Percentiles rank a stretch among this genome's conserved stretches.
These are phyloP conservation scores for Synergus laeviventris DNA, from an alignment of 2,888 invertebrate species.

Conservation along the genomic window DNA sequence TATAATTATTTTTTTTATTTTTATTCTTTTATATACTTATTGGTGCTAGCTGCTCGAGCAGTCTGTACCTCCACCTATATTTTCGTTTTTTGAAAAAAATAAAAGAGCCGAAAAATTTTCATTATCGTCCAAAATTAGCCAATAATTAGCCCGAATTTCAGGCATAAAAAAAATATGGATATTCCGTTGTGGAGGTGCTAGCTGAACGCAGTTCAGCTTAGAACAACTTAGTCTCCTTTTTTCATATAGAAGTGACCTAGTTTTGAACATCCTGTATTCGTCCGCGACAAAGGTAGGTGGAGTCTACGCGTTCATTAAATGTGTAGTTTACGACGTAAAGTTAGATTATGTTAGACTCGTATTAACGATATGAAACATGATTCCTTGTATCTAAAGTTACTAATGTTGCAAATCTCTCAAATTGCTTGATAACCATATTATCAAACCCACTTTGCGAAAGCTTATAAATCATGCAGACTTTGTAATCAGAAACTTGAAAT, in stretches of 20 bases:
- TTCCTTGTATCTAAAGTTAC: slow-evolving; percentile 20
- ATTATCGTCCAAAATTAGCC: too few species aligned
- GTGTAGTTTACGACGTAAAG: slow-evolving; percentile 62
- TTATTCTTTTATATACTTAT: too few species aligned
- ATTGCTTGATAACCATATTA: background rate
- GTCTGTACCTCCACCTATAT: too few species aligned
- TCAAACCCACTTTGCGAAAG: background rate
- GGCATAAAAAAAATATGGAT: too few species aligned
- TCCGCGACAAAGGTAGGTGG: slow-evolving; percentile 36
- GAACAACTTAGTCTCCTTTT: slow-evolving; percentile 27
- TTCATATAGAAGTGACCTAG: slow-evolving; percentile 13
- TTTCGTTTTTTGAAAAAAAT: too few species aligned
- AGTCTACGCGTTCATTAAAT: slow-evolving; percentile 39
- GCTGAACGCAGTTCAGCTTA: too few species aligned
- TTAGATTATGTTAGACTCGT: slow-evolving; percentile 60
- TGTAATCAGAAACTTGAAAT: background rate
- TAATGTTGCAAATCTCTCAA: slow-evolving; percentile 14
- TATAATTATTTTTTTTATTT: too few species aligned
- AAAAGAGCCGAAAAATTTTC: too few species aligned
- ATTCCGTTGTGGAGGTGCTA: too few species aligned
- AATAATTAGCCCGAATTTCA: too few species aligned
- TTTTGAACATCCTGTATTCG: slow-evolving; percentile 22
- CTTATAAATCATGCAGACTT: background rate
- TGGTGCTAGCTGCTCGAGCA: too few species aligned
- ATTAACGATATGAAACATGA: slow-evolving; percentile 57